Conservation (phyloP, 2,888 invertebrate genomes). For the Petrophora chlorosata region DNA sequence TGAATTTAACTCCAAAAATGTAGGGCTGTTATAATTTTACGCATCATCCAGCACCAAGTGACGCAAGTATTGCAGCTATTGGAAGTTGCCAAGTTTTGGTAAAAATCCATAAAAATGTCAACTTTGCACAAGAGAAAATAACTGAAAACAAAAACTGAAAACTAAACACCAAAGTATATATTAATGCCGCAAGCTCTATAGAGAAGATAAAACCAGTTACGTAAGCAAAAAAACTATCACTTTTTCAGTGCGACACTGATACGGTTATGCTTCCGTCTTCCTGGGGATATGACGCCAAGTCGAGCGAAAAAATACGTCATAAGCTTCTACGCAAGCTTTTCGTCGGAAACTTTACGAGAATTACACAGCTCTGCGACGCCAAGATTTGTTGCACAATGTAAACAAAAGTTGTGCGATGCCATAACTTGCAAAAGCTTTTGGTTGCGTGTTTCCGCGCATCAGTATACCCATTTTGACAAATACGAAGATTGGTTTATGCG, state of each 20-base stretch:
- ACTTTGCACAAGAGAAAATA: no score
- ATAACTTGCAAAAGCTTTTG: conserved; percentile 12
- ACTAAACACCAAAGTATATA: no score
- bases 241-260: background rate
- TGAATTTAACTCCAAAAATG: no score
- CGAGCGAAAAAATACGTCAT: conserved; percentile 1
- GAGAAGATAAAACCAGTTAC: no score
- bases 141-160: no score
- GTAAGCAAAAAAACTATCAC: conserved; percentile 1
- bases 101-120: no score
- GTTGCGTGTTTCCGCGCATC: conserved; percentile 8
- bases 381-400: conserved; percentile 21
- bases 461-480: background rate
- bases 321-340: background rate
- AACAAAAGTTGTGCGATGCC: conserved; percentile 21
- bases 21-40: no score
- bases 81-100: no score
- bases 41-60: no score
- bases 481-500: no score
- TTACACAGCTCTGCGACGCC: conserved; percentile 1
- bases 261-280: background rate
- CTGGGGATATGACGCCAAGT: conserved; percentile 1
- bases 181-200: no score
- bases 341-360: conserved; percentile 4
- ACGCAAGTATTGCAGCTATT: no score